Base-by-base conservation (phyloP, 2,888 invertebrate species). In the Masnerella sp. region DNA sequence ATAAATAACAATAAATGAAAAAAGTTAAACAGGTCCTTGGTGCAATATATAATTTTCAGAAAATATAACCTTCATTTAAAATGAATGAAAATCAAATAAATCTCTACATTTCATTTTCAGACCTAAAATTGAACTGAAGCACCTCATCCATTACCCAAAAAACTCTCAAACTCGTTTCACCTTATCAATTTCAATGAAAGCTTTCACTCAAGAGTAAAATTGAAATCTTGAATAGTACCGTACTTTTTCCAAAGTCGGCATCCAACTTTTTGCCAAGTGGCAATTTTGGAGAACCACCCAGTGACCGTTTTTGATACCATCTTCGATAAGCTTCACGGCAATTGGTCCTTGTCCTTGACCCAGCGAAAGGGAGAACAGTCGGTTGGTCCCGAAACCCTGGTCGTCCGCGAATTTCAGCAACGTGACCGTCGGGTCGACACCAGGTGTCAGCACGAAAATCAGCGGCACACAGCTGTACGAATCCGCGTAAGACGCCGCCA, bases 221-320 rank as follows among this genome's bases (percentile, higher is more conserved):
- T 17, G 18, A 14, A 51, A 8, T 34, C 45, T 5, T 5, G 49
- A 14, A 7, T 42, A 22, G 7, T 0, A 9, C 28, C 64, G 4
- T 56, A 69, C 69, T 91, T 94, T 95, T 88, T 98, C 98, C 75
- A 98, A 88, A 47, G 92, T 91, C 0, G 95, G 93, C 97, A 98
- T 97, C 92, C 97, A 98, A 82, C 96, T 96, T 81, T 95, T 95
- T 0, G 98, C 97, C 81, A 98, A 89, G 85, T 98, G 98, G 84
- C 98, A 98, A 88, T 98, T 98, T 89, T 98, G 98, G 58, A 98
- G 88, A 14, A 97, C 92, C 0, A 98, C 95, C 98, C 98, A 98
- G 45, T 94, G 93, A 0, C 98, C 98, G 76, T 92, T 91, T 79
- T 92, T 91, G 0, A 94, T 91, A 0, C 96, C 97, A 76, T 95